These are phyloP conservation scores for Paradoxurus hermaphroditus DNA, from an alignment of 2,113 vertebrate genomes.

Conservation along the genomic window DNA sequence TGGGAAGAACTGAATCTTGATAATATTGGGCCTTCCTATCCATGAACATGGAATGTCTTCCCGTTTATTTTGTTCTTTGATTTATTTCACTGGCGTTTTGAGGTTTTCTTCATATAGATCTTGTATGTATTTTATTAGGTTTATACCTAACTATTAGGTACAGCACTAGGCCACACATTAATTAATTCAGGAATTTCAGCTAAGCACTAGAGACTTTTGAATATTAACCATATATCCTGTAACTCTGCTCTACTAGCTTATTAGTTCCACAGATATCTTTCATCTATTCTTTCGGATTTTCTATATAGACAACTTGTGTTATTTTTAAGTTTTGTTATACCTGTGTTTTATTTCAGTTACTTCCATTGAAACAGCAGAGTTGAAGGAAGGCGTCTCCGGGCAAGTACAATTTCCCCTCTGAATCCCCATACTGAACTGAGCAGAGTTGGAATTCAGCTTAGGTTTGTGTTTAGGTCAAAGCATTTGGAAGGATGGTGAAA, in stretches of 20 bases:
- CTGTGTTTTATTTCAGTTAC: not conserved
- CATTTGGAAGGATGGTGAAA: not conserved
- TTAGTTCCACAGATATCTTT: not conserved
- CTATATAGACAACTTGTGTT: not conserved
- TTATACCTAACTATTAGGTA: not conserved
- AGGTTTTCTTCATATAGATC: not conserved
- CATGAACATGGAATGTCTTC: not conserved
- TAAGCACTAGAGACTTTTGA: not conserved
- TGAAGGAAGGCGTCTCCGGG: not conserved
- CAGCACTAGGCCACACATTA: no score
- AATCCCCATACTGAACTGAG: not conserved
- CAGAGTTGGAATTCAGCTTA: not conserved
- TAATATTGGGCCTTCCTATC: not conserved
- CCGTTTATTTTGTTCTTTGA: not conserved
- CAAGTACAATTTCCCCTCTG: not conserved
- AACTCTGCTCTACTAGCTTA: not conserved
- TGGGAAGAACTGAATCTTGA: not conserved
- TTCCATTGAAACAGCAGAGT: not conserved
- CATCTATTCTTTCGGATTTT: not conserved
- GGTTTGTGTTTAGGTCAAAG: not conserved
- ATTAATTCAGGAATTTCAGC: no score
- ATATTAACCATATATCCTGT: not conserved
- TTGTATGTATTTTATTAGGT: not conserved
- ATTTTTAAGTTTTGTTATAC: not conserved
- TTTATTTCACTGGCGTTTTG: not conserved